Percentiles rank a stretch among this genome's conserved stretches.
phyloP scores from a whole-genome alignment of 2,888 invertebrate genomes.

The Chesias legatella region DNA sequence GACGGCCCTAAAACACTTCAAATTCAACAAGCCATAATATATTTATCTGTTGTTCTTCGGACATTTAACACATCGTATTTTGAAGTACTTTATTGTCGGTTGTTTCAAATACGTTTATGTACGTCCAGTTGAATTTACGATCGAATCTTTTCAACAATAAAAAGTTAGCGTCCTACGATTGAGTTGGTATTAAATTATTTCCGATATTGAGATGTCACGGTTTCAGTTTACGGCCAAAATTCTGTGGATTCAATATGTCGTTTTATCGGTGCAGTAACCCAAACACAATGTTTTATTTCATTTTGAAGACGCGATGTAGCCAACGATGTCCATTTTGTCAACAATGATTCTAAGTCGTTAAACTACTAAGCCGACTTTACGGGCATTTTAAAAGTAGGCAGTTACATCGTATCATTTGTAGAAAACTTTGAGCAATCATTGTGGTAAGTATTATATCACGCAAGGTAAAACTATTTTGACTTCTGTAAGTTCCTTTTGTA shows the following conservation, averaged over 20 bases:
- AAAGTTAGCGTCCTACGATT: constrained; percentile 31
- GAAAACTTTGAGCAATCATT: too few relatives aligned
- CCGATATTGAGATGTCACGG: constrained; percentile 30
- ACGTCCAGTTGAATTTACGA: constrained; percentile 31
- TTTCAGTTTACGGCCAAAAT: constrained; percentile 26
- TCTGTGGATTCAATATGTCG: constrained; percentile 21
- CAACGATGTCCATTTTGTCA: constrained; percentile 5
- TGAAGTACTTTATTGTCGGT: constrained; percentile 53
- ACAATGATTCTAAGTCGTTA: not conserved
- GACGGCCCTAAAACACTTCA: constrained; percentile 32
- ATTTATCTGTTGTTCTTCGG: constrained; percentile 50
- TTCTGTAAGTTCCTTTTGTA: too few relatives aligned
- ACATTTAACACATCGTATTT: constrained; percentile 63
- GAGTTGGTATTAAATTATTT: constrained; percentile 31
- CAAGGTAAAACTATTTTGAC: too few relatives aligned
- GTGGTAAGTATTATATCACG: too few relatives aligned
- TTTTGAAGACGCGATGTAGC: constrained; percentile 7
- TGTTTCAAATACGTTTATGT: constrained; percentile 36
- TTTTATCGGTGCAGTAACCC: constrained; percentile 20
- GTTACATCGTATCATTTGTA: too few relatives aligned
- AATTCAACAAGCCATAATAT: constrained; percentile 33
- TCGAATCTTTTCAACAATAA: constrained; percentile 29
- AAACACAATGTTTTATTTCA: constrained; percentile 10
- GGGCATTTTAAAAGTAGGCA: not conserved
- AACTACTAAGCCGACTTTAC: not conserved